These are phyloP conservation scores for Agrochola lychnidis DNA, from an alignment of 2,888 invertebrate species.

Conservation along the genomic window DNA sequence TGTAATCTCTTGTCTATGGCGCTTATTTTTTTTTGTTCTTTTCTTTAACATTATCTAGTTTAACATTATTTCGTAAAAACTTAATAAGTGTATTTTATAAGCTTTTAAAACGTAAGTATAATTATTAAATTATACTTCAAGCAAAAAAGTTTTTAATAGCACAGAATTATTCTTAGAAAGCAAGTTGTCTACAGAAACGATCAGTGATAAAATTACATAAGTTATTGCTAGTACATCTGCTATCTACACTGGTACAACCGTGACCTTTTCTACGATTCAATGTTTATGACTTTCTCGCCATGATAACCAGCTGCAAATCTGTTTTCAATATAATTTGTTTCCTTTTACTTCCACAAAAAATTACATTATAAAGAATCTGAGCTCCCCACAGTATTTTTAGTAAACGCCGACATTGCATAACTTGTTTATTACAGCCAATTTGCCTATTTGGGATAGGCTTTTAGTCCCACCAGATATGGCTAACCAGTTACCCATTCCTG, in stretches of 20 bases:
- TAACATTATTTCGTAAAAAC: slow-evolving; percentile 28
- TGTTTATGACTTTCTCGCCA: slow-evolving; percentile 39
- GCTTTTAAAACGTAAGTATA: neutral
- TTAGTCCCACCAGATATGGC: neutral
- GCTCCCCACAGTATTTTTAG: too few relatives aligned
- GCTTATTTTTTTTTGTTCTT: slow-evolving; percentile 36
- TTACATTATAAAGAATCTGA: too few relatives aligned
- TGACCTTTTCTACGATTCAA: slow-evolving; percentile 46
- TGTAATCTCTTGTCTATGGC: slow-evolving; percentile 57
- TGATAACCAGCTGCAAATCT: slow-evolving; percentile 17
- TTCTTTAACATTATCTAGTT: slow-evolving; percentile 32
- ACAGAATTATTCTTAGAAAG: slow-evolving; percentile 2
- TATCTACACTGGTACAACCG: slow-evolving; percentile 29
- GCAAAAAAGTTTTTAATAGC: neutral
- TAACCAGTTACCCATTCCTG: neutral
- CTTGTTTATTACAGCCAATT: neutral
- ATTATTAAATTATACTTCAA: neutral
- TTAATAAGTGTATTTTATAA: slow-evolving; percentile 6
- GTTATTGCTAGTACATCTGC: slow-evolving; percentile 13
- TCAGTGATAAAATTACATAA: slow-evolving; percentile 19
- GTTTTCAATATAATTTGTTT: slow-evolving; percentile 6
- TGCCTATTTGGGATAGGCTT: neutral
- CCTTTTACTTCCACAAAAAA: neutral
- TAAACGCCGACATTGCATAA: neutral
- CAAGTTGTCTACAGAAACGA: neutral